A percentile compares a stretch with the other conserved stretches of the same genome.
phyloP scores from a whole-genome alignment of 2,888 invertebrate genomes.

The Epistrophella euchroma region DNA sequence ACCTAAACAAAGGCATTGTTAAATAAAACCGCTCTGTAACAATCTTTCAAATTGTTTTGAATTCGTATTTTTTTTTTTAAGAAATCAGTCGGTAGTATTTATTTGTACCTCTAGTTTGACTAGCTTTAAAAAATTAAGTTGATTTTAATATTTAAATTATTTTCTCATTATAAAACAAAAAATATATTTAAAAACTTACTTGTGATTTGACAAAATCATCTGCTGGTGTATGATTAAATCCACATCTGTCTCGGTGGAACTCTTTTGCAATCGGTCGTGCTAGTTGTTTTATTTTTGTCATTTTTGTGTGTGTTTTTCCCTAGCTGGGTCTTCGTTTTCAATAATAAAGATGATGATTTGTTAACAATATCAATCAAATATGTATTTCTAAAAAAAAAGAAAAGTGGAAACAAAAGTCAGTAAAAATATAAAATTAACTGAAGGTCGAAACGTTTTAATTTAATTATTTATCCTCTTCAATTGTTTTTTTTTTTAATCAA shows the following conservation, averaged over 20 bases:
- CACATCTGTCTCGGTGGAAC: constrained; percentile 81
- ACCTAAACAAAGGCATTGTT: no score
- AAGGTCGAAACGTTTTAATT: no score
- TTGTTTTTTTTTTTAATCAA: no score
- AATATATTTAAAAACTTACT: constrained; percentile 78
- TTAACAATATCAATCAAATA: not conserved
- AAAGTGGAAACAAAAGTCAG: not conserved
- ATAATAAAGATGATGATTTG: not conserved
- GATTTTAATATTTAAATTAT: no score
- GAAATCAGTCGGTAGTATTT: no score
- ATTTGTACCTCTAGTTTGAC: no score
- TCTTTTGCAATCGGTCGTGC: constrained; percentile 82
- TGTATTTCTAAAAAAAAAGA: not conserved
- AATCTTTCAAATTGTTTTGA: no score
- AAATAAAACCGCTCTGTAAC: no score
- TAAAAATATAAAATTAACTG: not conserved
- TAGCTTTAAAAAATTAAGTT: no score
- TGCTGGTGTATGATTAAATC: constrained; percentile 82
- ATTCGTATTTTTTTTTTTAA: no score
- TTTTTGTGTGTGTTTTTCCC: constrained; percentile 55
- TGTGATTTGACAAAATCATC: constrained; percentile 83
- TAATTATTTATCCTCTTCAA: no score
- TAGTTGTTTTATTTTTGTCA: constrained; percentile 79
- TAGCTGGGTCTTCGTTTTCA: not conserved
- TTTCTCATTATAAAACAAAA: not conserved